Percentiles rank a stretch among this genome's conserved stretches.
Conservation (phyloP, 2,888 invertebrate species). For the Mayetiola destructor region DNA sequence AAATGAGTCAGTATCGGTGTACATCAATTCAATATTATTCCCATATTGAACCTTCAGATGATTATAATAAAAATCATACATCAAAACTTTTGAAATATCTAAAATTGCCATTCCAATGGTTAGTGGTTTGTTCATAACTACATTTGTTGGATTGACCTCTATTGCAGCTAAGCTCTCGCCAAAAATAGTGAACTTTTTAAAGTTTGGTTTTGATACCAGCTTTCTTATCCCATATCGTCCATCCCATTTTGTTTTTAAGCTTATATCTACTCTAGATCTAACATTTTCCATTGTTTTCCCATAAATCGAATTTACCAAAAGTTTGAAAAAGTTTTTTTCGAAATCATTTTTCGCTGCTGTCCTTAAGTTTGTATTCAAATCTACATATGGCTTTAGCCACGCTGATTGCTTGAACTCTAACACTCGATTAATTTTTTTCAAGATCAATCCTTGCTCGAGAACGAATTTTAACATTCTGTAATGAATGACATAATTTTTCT, state of each 20-base stretch:
- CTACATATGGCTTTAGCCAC: conserved; percentile 24
- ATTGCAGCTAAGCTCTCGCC: too few relatives aligned
- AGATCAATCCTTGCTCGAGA: conserved; percentile 21
- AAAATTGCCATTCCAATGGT: conserved; percentile 29
- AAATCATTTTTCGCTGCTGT: conserved; percentile 26
- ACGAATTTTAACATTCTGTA: conserved; percentile 21
- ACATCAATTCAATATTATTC: conserved; percentile 14
- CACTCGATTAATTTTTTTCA: conserved; percentile 23
- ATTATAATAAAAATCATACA: conserved; percentile 18
- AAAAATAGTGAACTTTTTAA: conserved; percentile 23
- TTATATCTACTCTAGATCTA: conserved; percentile 24
- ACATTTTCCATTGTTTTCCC: conserved; percentile 17
- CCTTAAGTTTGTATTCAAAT: conserved; percentile 24
- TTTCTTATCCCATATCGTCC: conserved; percentile 26
- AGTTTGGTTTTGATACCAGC: conserved; percentile 25
- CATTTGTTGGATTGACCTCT: conserved; percentile 20
- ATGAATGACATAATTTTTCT: conserved; percentile 22
- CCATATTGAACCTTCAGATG: conserved; percentile 14
- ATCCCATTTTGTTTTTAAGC: conserved; percentile 29
- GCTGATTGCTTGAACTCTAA: conserved; percentile 25
- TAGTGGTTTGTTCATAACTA: conserved; percentile 29
- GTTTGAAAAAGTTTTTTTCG: conserved; percentile 23
- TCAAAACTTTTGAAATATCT: conserved; percentile 21
- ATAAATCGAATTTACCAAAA: not conserved
- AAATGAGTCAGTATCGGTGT: conserved; percentile 17